These are phyloP conservation scores for Prunella himalayana DNA, from an alignment of 2,113 vertebrate genomes.

Conservation along the genomic window DNA sequence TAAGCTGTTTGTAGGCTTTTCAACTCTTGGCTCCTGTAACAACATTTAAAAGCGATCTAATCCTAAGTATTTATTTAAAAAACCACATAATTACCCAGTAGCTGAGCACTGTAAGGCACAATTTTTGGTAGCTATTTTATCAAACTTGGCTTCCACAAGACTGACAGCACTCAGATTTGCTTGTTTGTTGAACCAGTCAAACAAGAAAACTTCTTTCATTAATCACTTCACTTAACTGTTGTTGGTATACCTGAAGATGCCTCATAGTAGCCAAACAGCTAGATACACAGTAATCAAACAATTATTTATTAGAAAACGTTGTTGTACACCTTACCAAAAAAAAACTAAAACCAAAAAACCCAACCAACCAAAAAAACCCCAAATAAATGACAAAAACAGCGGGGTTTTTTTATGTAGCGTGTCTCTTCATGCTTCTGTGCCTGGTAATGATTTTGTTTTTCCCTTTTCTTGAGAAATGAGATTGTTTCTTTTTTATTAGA, in stretches of 20 bases:
- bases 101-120: neutral
- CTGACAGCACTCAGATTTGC: neutral
- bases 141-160: neutral
- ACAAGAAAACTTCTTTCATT: neutral
- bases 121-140: neutral
- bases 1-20: neutral
- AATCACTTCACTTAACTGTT: neutral
- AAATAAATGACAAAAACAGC: neutral
- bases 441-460: neutral
- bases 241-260: neutral
- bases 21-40: neutral
- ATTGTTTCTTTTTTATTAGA: neutral
- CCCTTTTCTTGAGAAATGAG: neutral
- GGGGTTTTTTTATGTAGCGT: neutral
- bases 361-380: neutral
- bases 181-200: neutral
- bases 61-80: neutral
- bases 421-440: neutral
- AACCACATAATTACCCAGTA: neutral
- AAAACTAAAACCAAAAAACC: rapidly evolving
- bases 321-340: neutral
- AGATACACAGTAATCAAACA: neutral
- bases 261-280: neutral
- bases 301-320: neutral
- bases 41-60: neutral